Conservation (phyloP, 2,113 vertebrate genomes). For the Phasianus colchicus region DNA sequence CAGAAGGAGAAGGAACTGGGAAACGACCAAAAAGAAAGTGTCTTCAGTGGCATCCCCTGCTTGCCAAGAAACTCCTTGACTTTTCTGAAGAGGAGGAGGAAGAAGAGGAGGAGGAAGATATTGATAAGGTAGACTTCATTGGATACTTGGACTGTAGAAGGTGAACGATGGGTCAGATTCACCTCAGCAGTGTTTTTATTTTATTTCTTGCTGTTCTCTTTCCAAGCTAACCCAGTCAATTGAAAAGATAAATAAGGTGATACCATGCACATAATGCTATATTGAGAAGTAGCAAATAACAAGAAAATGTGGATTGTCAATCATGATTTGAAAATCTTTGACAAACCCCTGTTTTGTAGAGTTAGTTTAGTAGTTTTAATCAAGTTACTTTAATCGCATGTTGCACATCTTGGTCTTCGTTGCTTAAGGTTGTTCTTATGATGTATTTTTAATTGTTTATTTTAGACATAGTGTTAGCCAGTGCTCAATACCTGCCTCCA, state of each 20-base stretch:
- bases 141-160: background rate
- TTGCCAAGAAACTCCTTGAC: slow-evolving; percentile 95
- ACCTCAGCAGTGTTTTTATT: background rate
- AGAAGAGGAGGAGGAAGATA: slow-evolving; percentile 93
- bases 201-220: background rate
- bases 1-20: slow-evolving; percentile 88
- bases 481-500: background rate
- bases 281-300: background rate
- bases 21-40: slow-evolving; percentile 97
- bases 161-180: background rate
- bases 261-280: rapidly evolving
- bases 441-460: background rate
- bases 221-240: background rate
- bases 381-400: background rate
- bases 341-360: background rate
- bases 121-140: slow-evolving; percentile 86
- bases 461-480: background rate
- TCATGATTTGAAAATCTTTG: background rate
- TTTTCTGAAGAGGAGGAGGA: slow-evolving; percentile 98
- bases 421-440: background rate
- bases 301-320: background rate
- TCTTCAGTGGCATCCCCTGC: slow-evolving; percentile 97
- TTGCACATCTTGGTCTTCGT: background rate
- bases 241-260: background rate
- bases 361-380: background rate